Evolutionary conservation across 2,113 vertebrate genomes (phyloP).

Genomic region (Channa argus): DNA sequence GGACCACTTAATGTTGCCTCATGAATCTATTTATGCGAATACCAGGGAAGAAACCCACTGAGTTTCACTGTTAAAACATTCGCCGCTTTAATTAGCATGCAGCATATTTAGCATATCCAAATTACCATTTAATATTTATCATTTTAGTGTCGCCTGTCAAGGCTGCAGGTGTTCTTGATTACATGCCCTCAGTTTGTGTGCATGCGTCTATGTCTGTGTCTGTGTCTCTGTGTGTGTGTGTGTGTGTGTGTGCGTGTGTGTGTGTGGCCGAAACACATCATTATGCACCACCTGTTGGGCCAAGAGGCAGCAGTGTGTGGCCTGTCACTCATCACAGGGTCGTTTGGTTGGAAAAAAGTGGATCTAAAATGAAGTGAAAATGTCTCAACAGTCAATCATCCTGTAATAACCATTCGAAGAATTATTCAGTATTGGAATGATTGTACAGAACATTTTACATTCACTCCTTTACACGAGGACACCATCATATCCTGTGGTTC

Average conservation of each 20-base stretch:
- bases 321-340: conserved; percentile 53
- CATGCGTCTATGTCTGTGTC: conserved; percentile 11
- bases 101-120: conserved; percentile 59
- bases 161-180: conserved; percentile 71
- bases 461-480: conserved; percentile 41
- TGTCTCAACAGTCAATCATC: conserved; percentile 49
- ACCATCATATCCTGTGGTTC: conserved; percentile 7
- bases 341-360: conserved; percentile 38
- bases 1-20: conserved; percentile 44
- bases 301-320: conserved; percentile 35
- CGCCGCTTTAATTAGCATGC: conserved; percentile 60
- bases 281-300: conserved; percentile 67
- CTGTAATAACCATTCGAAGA: conserved; percentile 49
- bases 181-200: conserved; percentile 29
- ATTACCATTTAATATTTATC: conserved; percentile 76
- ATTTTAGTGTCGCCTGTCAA: conserved; percentile 74
- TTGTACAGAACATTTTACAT: conserved; percentile 38
- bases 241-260: conserved; percentile 3
- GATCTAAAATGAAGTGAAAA: conserved; percentile 56
- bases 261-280: conserved; percentile 50
- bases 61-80: conserved; percentile 49
- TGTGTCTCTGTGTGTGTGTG: conserved; percentile 29
- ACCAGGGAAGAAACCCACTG: conserved; percentile 39
- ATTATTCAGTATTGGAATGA: conserved; percentile 38
- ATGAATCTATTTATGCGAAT: conserved; percentile 68